Conservation (phyloP, 2,888 invertebrate species). For the Plebejus melissa region DNA sequence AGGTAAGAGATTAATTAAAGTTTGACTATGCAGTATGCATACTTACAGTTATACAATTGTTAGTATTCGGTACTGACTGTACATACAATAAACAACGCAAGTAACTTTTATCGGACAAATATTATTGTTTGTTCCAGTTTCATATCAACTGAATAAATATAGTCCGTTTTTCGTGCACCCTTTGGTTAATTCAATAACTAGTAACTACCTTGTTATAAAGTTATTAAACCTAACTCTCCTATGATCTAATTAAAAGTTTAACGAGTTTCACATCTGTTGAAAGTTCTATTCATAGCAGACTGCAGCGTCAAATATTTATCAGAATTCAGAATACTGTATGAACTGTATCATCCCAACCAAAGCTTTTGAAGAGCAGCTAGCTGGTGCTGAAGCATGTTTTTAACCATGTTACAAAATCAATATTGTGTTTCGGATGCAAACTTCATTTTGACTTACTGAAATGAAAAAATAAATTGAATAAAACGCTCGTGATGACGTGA, state of each 20-base stretch:
- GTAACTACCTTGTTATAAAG: background rate
- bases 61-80: no score
- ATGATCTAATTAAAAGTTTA: conserved; percentile 10
- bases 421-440: background rate
- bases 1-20: background rate
- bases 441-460: background rate
- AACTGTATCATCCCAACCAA: background rate
- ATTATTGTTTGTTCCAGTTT: conserved; percentile 13
- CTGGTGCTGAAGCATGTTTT: background rate
- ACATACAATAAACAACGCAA: background rate
- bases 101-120: background rate
- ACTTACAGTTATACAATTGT: no score
- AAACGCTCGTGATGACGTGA: background rate
- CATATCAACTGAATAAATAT: background rate
- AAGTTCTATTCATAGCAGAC: conserved; percentile 19
- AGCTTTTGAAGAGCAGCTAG: background rate
- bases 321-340: background rate
- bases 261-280: conserved; percentile 23
- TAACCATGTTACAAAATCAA: background rate
- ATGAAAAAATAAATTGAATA: background rate
- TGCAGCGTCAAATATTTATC: conserved; percentile 15
- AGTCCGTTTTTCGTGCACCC: background rate
- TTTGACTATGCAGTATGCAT: no score
- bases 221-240: conserved; percentile 6
- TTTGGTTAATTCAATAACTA: background rate